A percentile compares a stretch with the other conserved stretches of the same genome.
Evolutionary conservation across 2,113 vertebrate genomes (phyloP).

Genomic region (Gnathonemus longibarbis): DNA sequence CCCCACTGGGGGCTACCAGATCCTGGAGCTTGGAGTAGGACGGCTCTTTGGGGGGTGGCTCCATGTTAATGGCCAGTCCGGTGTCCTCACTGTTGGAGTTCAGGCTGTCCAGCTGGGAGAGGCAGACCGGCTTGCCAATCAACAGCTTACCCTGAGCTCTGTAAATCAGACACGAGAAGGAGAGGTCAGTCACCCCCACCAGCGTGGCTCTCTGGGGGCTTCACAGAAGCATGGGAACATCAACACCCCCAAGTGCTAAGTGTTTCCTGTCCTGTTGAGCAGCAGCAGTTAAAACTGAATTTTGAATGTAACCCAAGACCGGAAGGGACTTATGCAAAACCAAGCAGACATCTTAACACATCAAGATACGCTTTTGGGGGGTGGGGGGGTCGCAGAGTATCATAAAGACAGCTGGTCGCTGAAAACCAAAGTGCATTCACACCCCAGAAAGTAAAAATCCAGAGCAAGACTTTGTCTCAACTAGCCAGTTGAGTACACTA

Average conservation of each 20-base stretch:
- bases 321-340: not conserved
- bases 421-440: too few relatives aligned
- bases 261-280: not conserved
- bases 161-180: not conserved
- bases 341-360: not conserved
- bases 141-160: slow-evolving; percentile 73
- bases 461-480: not conserved
- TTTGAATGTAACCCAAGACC: not conserved
- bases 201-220: not conserved
- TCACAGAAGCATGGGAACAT: not conserved
- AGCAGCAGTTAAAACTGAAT: not conserved
- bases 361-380: not conserved
- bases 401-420: not conserved
- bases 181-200: not conserved
- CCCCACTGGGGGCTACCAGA: slow-evolving; percentile 41
- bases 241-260: not conserved
- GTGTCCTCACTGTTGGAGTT: slow-evolving; percentile 81
- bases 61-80: slow-evolving; percentile 51
- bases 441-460: not conserved
- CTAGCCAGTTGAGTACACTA: not conserved
- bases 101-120: slow-evolving; percentile 81
- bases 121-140: slow-evolving; percentile 72
- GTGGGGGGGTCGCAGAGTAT: too few relatives aligned
- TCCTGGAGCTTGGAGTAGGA: slow-evolving; percentile 73
- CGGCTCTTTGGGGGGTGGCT: slow-evolving; percentile 58